phyloP scores from a whole-genome alignment of 1,140 invertebrate species.

The Drosophila bifasciata region DNA sequence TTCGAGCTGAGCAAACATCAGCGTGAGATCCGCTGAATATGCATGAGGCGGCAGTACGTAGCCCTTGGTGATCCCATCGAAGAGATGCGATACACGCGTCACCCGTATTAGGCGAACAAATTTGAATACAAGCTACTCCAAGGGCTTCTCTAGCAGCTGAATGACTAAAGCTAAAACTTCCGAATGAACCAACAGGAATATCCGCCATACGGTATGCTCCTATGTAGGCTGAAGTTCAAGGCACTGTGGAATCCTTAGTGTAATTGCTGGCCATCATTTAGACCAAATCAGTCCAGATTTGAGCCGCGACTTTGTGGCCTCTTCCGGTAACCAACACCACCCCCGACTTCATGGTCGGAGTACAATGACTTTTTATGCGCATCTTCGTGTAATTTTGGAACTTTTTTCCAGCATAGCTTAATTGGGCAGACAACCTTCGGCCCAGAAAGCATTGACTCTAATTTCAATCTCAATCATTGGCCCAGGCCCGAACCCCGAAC shows the following conservation, averaged over 20 bases:
- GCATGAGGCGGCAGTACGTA: conserved; percentile 12
- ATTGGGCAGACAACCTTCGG: conserved; percentile 64
- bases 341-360: conserved; percentile 26
- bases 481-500: conserved; percentile 20
- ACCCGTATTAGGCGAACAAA: conserved; percentile 30
- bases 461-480: conserved; percentile 29
- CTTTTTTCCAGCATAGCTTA: conserved; percentile 28
- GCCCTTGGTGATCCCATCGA: conserved; percentile 46
- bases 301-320: too few relatives aligned
- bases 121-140: conserved; percentile 26
- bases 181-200: neutral
- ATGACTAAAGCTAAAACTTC: conserved; percentile 23
- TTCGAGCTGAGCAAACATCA: conserved; percentile 35
- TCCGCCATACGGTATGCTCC: too few relatives aligned
- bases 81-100: conserved; percentile 37
- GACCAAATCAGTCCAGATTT: too few relatives aligned
- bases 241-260: conserved; percentile 6
- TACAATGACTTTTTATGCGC: conserved; percentile 65
- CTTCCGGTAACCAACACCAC: conserved; percentile 51
- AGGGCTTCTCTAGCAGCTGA: conserved; percentile 32
- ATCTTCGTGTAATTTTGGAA: conserved; percentile 14
- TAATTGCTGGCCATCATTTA: conserved; percentile 41
- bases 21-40: conserved; percentile 45
- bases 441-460: conserved; percentile 44
- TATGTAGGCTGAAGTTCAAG: too few relatives aligned